Evolutionary conservation across 2,113 vertebrate genomes (phyloP).

Genomic region (Vulpes lagopus): DNA sequence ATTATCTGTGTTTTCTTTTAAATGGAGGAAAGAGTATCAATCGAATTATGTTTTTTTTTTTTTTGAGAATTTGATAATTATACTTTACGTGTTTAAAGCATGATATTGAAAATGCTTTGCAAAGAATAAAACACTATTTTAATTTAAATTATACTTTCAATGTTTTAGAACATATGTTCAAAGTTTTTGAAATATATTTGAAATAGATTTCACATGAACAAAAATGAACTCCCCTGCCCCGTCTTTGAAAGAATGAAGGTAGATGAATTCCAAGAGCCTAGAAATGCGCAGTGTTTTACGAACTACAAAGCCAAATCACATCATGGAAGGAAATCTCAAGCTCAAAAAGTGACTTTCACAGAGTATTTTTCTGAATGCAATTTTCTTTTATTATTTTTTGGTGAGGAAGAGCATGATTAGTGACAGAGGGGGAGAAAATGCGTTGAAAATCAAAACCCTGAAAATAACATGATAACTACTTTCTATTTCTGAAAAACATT

Average conservation of each 20-base stretch:
- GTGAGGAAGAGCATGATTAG: conserved; percentile 59
- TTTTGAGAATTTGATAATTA: neutral
- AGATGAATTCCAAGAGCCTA: neutral
- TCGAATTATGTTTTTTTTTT: neutral
- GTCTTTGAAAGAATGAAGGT: neutral
- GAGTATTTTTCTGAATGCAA: neutral
- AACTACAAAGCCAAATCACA: neutral
- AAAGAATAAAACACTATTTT: neutral
- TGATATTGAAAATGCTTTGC: neutral
- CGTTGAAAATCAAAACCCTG: neutral
- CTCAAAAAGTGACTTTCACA: conserved; percentile 47
- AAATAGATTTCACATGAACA: neutral
- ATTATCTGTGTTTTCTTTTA: neutral
- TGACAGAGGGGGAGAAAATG: conserved; percentile 50
- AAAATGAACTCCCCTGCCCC: neutral
- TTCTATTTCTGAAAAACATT: conserved; percentile 64
- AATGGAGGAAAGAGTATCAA: neutral
- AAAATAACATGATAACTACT: conserved; percentile 54
- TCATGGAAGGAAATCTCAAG: neutral
- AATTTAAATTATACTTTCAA: neutral
- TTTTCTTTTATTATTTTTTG: conserved; percentile 40
- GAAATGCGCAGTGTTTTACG: neutral
- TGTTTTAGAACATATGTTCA: neutral
- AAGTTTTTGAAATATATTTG: neutral
- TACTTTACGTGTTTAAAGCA: neutral